These are phyloP conservation scores for Brachyptera putata DNA, from an alignment of 2,888 invertebrate species.

Conservation along the genomic window DNA sequence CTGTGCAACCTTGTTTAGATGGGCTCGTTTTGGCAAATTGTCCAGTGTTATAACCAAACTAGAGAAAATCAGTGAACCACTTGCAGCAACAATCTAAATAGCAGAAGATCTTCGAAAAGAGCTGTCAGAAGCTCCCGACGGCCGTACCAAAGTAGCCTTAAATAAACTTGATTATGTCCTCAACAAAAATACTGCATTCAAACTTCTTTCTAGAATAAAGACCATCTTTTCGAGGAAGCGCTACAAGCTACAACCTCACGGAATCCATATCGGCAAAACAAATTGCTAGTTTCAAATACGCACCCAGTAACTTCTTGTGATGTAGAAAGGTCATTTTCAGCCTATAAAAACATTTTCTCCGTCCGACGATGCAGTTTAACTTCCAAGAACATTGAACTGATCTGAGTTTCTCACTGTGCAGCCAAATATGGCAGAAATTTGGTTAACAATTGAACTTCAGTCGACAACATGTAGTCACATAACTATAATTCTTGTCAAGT, in stretches of 20 bases:
- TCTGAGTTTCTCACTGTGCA: slow-evolving; percentile 1
- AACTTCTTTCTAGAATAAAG: background rate
- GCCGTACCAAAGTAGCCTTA: background rate
- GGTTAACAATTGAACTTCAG: no score
- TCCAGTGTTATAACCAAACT: slow-evolving; percentile 1
- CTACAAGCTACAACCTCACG: background rate
- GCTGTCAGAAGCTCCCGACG: background rate
- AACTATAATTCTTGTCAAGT: background rate
- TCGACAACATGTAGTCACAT: no score
- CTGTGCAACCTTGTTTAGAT: slow-evolving; percentile 9
- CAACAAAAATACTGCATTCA: background rate
- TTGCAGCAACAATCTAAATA: background rate
- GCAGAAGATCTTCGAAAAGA: background rate
- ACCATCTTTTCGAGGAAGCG: background rate
- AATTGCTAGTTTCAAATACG: no score
- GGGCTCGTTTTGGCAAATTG: background rate
- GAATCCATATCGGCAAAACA: background rate
- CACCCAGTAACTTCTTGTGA: background rate
- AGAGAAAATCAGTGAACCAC: background rate
- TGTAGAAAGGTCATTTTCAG: slow-evolving; percentile 22
- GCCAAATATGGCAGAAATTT: no score
- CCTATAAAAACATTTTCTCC: slow-evolving; percentile 7
- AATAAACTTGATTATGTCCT: background rate
- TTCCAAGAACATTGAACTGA: slow-evolving; percentile 9
- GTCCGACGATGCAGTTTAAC: background rate